Evolutionary conservation across 2,888 invertebrate species (phyloP).

Genomic region (Falcaria lacertinaria): DNA sequence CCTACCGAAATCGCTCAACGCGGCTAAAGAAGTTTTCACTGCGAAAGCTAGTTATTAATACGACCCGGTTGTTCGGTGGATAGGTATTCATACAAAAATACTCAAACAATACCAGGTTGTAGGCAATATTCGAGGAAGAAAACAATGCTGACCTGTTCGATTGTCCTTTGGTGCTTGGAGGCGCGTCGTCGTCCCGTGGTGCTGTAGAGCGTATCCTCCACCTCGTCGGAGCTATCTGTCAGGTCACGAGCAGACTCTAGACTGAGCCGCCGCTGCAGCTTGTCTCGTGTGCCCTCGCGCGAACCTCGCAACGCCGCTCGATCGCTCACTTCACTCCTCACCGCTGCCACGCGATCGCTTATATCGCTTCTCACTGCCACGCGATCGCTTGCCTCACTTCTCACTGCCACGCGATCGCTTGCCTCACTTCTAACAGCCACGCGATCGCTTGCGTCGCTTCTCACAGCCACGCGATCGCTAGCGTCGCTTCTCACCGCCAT

Average conservation of each 20-base stretch:
- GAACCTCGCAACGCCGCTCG: slow-evolving; percentile 53
- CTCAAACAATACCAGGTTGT: no score
- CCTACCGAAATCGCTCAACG: no score
- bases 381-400: slow-evolving; percentile 61
- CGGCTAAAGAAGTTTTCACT: no score
- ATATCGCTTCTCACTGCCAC: slow-evolving; percentile 49
- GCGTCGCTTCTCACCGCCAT: slow-evolving; percentile 46
- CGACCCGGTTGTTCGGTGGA: no score
- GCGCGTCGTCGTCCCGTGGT: slow-evolving; percentile 80
- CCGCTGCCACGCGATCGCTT: slow-evolving; percentile 30
- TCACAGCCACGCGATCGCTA: slow-evolving; percentile 15
- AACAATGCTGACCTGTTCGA: slow-evolving; percentile 80
- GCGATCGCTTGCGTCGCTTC: slow-evolving; percentile 61
- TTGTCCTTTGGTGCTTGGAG: slow-evolving; percentile 79
- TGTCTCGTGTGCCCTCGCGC: slow-evolving; percentile 51
- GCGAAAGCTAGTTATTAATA: no score
- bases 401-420: slow-evolving; percentile 22
- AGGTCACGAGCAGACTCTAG: slow-evolving; percentile 85
- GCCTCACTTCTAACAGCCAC: slow-evolving; percentile 66
- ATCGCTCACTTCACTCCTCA: slow-evolving; percentile 51
- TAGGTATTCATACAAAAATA: no score
- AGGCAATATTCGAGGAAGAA: no score
- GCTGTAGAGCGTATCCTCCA: slow-evolving; percentile 76
- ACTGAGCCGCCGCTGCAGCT: slow-evolving; percentile 82
- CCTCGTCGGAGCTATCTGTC: slow-evolving; percentile 85